phyloP scores from a whole-genome alignment of 2,797 vertebrate species.

The Ispidina picta region DNA sequence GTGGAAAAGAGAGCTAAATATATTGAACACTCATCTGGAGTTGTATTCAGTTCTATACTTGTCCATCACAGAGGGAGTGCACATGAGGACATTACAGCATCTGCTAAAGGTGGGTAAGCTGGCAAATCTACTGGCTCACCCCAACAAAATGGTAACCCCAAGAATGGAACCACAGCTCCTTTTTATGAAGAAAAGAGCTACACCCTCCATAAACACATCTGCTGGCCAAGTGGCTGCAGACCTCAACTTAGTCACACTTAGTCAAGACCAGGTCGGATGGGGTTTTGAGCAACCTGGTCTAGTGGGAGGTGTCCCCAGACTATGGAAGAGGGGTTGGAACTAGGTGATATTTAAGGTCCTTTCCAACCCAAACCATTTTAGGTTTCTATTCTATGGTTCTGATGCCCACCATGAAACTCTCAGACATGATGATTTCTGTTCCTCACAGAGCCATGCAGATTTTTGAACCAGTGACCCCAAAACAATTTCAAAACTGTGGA shows the following conservation, averaged over 20 bases:
- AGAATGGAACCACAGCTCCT: neutral
- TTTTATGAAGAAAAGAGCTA: neutral
- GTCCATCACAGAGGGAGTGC: neutral
- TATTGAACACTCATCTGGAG: neutral
- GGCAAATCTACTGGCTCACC: neutral
- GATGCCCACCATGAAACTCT: neutral
- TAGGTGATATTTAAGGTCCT: neutral
- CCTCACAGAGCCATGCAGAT: accelerated
- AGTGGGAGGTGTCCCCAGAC: neutral
- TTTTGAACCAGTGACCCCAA: neutral
- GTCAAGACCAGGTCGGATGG: neutral
- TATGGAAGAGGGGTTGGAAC: neutral
- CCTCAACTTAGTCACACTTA: accelerated
- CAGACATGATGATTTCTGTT: neutral
- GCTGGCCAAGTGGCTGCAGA: neutral
- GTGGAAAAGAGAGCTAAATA: neutral
- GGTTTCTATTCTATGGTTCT: neutral
- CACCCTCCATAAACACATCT: neutral
- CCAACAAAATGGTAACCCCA: neutral
- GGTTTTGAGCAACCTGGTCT: neutral
- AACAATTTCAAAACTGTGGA: neutral
- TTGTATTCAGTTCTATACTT: neutral
- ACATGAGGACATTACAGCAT: neutral
- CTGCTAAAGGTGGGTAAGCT: neutral
- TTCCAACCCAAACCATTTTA: neutral